Evolutionary conservation across 2,888 invertebrate genomes (phyloP), one percentile per base, ranked within the genome.

Genomic region (Augochlorella aurata): DNA sequence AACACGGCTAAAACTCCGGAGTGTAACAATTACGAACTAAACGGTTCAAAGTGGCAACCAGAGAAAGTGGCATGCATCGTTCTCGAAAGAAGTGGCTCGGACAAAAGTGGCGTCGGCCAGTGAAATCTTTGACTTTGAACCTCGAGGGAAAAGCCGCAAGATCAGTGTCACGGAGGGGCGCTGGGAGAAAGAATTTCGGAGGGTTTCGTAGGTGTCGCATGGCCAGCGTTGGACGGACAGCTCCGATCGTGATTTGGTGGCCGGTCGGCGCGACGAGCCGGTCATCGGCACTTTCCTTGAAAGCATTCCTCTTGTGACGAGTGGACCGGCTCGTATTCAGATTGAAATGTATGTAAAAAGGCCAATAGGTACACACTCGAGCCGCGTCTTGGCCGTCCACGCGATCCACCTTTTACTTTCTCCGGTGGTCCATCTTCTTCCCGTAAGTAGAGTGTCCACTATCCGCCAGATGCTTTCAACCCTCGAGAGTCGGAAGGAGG

Each of bases 371-470:
- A 86, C 85, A 84, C 80, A 87, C 80, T 86, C 81, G 79, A 78
- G 47, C 50, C 29, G 21, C 66, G 58, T 82, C 77, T 77, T 76
- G 70, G 73, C 63, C 54, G 67, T 68, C 75, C 69, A 63, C 68
- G 79, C 70, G 80, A 80, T 71, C 83, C 79, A 77, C 66, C 83
- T 85, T 83, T 71, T 77, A 78, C 73, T 72, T 72, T 61, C 79
- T 82, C 61, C 77, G 66, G 38, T 54, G 72, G 78, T 82, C 68
- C 79, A 67, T 67, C 79, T 81, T 76, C 74, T 73, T 54, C 24
- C 73, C 47, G 69, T 82, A 85, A 85, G 87, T 90, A 87, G 87
- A 90, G 88, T 90, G 90, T 90, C 90, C 90, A 89, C 90, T 91
- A 88, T 89, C 84, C 82, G 81, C 82, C 84, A 87, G 89, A 82